phyloP scores from a whole-genome alignment of 2,888 invertebrate genomes.

The Temnothorax unifasciatus region DNA sequence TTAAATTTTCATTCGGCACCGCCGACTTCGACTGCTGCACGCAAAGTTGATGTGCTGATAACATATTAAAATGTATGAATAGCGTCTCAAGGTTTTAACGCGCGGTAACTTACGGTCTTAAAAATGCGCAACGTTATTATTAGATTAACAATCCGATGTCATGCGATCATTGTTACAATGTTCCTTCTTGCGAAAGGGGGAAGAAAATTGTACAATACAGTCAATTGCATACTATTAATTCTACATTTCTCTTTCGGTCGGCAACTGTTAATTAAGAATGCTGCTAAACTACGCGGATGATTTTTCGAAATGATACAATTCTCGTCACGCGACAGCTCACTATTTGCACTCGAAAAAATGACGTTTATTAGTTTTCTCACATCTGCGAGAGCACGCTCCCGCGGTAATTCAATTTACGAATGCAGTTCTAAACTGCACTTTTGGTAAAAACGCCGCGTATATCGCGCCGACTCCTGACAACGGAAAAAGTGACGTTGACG shows the following conservation, averaged over 20 bases:
- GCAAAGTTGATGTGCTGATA: constrained; percentile 22
- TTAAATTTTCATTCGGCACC: constrained; percentile 33
- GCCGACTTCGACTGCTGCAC: background rate
- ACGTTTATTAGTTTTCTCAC: background rate
- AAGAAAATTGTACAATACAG: background rate
- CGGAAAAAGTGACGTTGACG: constrained; percentile 49
- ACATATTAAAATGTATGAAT: constrained; percentile 29
- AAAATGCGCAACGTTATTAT: background rate
- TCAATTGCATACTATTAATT: background rate
- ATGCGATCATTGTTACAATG: constrained; percentile 4
- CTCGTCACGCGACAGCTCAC: background rate
- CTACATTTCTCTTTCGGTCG: too few species aligned
- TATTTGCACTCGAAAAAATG: background rate
- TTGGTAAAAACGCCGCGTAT: constrained; percentile 22
- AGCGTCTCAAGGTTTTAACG: constrained; percentile 10
- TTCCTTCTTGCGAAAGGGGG: background rate
- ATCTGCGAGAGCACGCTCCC: background rate
- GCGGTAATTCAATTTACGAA: constrained; percentile 41
- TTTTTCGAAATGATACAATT: background rate
- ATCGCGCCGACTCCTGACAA: constrained; percentile 1
- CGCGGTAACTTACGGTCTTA: background rate
- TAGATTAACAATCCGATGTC: background rate
- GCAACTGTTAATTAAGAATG: background rate
- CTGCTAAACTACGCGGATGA: background rate
- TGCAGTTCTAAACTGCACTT: constrained; percentile 24